phyloP scores from a whole-genome alignment of 2,113 vertebrate species.

The Chloroceryle aenea region DNA sequence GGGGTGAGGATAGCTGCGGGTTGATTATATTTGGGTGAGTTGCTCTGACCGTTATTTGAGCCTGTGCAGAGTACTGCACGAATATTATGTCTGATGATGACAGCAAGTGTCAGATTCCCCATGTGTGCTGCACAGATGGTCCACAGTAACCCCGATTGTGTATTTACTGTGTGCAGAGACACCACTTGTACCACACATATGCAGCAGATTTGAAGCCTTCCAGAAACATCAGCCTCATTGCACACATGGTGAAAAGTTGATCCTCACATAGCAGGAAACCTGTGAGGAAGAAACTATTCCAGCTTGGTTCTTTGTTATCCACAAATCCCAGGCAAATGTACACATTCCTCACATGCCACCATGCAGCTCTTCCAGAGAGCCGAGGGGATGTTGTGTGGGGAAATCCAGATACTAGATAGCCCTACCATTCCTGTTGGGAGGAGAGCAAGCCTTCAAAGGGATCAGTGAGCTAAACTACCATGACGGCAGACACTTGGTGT shows the following conservation, averaged over 20 bases:
- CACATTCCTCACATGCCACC: conserved; percentile 31
- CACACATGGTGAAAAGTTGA: conserved; percentile 14
- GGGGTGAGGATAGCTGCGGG: not conserved
- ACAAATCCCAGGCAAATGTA: conserved; percentile 34
- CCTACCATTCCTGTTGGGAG: not conserved
- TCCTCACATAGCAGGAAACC: conserved; percentile 3
- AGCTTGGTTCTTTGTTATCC: not conserved
- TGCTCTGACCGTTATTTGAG: not conserved
- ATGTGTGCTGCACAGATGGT: conserved; percentile 44
- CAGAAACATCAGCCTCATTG: not conserved
- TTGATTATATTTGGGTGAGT: not conserved
- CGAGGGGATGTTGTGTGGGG: not conserved
- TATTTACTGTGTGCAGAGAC: not conserved
- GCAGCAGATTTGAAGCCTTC: conserved; percentile 17
- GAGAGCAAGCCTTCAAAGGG: not conserved
- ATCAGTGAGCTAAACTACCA: not conserved
- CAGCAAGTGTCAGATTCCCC: conserved; percentile 14
- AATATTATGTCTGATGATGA: not conserved
- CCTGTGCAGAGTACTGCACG: not conserved
- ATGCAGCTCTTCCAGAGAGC: not conserved
- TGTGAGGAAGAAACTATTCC: conserved; percentile 11
- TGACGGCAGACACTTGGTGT: not conserved
- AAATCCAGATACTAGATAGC: not conserved
- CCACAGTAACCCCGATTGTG: not conserved
- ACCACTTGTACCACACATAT: not conserved